Evolutionary conservation across 2,113 vertebrate species (phyloP), one percentile per base, ranked within the genome.

Genomic region (Erpornis zantholeuca): DNA sequence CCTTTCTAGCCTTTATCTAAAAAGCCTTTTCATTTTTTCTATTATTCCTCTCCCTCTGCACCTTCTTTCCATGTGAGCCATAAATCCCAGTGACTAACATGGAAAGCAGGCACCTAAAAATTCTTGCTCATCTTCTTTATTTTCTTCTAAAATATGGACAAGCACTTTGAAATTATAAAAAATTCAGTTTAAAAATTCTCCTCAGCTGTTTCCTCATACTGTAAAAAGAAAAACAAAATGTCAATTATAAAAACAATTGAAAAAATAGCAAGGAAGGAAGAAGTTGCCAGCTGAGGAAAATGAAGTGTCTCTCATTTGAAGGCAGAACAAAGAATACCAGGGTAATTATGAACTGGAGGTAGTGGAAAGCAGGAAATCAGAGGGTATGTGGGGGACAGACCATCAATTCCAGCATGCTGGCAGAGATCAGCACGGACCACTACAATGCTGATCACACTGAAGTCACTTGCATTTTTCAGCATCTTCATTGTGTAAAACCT

Each of bases 11-110:
- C 49, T 93, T 89, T 94, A 52, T 81, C 49, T 90, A 82, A 82
- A 97, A 81, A 59, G 29, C 21, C 44, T 95, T 88, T 92, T 82
- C 16, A 71, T 83, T 93, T 78, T 77, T 83, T 64, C 72, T 78
- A 22, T 92, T 92, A 75, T 61, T 90, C 45, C 45, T 78, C 65
- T 86, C 56, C 57, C 72, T 72, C 47, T 81, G 36, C 23, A 61
- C 25, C 25, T 83, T 93, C 68, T 49, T 86, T 60, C 72, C 80
- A 53, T 9, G 21, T 25, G 54, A 90, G 66, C 63, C 88, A 63
- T 81, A 82, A 54, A 7, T 64, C 82, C 63, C 56, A 75, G 38
- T n/a, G 60, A 54, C 86, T 86, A 81, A 77, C 47, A 31, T 20
- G 66, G 82, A 76, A 94, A 90, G 8, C 35, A 15, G 23, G 82